phyloP scores from a whole-genome alignment of 2,797 vertebrate genomes.

The Peromyscus melanophrys region DNA sequence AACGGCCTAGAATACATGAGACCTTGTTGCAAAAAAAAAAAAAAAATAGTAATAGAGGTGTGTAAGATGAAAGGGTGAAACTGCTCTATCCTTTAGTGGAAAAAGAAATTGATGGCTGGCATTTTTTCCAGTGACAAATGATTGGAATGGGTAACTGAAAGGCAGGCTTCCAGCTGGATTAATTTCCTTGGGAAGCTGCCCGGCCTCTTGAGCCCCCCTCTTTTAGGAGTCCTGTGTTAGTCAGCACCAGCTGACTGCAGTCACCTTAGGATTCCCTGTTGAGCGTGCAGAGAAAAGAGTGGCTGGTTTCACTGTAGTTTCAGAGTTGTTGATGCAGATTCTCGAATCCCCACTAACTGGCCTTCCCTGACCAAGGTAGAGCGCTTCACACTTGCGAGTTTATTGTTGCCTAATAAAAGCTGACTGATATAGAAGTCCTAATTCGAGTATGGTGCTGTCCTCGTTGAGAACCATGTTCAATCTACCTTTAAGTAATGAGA shows the following conservation, averaged over 20 bases:
- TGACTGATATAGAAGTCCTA: not conserved
- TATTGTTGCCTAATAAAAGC: slow-evolving; percentile 64
- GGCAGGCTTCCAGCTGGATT: not conserved
- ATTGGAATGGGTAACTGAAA: no score
- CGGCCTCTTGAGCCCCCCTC: slow-evolving; percentile 65
- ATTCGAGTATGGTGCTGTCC: not conserved
- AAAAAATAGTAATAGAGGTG: not conserved
- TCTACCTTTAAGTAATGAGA: slow-evolving; percentile 21
- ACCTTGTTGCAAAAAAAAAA: not conserved
- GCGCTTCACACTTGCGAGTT: slow-evolving; percentile 55
- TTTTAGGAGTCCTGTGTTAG: slow-evolving; percentile 76
- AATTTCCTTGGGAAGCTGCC: slow-evolving; percentile 39
- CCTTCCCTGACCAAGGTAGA: slow-evolving; percentile 78
- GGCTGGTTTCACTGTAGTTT: slow-evolving; percentile 88
- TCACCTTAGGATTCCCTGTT: slow-evolving; percentile 80
- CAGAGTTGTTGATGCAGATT: slow-evolving; percentile 84
- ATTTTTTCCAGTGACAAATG: not conserved
- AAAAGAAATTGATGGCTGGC: not conserved
- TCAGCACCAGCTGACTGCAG: slow-evolving; percentile 73
- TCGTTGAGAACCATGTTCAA: not conserved
- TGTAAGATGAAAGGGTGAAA: not conserved
- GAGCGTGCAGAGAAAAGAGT: slow-evolving; percentile 86
- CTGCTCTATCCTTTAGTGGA: not conserved
- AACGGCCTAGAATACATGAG: no score
- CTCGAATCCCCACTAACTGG: slow-evolving; percentile 85